A percentile compares a stretch with the other conserved stretches of the same genome.
These are phyloP conservation scores for Drosophila lacteicornis DNA, from an alignment of 1,140 invertebrate species.

Conservation along the genomic window DNA sequence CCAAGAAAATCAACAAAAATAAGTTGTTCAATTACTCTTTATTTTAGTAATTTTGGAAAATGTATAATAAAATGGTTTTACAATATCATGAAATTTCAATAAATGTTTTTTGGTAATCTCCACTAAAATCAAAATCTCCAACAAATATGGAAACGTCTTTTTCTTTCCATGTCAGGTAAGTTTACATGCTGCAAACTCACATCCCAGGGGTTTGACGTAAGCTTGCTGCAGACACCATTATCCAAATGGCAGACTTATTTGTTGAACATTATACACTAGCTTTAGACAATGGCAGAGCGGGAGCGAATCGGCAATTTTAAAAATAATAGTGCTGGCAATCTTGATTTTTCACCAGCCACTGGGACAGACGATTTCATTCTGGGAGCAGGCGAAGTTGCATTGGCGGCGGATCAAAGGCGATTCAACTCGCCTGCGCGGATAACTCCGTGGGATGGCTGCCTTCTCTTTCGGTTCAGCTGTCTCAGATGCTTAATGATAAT, in stretches of 20 bases:
- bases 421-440: slow-evolving; percentile 15
- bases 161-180: slow-evolving; percentile 65
- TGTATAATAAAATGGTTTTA: neutral
- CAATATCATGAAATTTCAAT: too few species aligned
- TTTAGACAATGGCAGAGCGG: slow-evolving; percentile 17
- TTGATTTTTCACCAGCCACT: slow-evolving; percentile 57
- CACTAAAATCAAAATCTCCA: neutral
- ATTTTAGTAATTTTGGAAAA: neutral
- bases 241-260: slow-evolving; percentile 59
- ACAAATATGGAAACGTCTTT: slow-evolving; percentile 50
- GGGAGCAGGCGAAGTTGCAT: slow-evolving; percentile 33
- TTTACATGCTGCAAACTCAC: slow-evolving; percentile 15
- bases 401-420: slow-evolving; percentile 45
- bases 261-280: slow-evolving; percentile 38
- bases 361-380: slow-evolving; percentile 44
- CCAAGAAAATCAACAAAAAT: slow-evolving; percentile 1
- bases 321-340: slow-evolving; percentile 59
- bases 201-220: slow-evolving; percentile 47
- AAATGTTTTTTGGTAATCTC: neutral
- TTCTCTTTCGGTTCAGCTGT: slow-evolving; percentile 2
- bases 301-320: slow-evolving; percentile 40
- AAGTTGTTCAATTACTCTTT: slow-evolving; percentile 1
- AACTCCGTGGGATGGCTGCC: slow-evolving; percentile 31
- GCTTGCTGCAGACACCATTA: slow-evolving; percentile 45
- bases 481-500: slow-evolving; percentile 73